Base-by-base conservation (phyloP, 2,888 invertebrate species). In the Malachius bipustulatus region DNA sequence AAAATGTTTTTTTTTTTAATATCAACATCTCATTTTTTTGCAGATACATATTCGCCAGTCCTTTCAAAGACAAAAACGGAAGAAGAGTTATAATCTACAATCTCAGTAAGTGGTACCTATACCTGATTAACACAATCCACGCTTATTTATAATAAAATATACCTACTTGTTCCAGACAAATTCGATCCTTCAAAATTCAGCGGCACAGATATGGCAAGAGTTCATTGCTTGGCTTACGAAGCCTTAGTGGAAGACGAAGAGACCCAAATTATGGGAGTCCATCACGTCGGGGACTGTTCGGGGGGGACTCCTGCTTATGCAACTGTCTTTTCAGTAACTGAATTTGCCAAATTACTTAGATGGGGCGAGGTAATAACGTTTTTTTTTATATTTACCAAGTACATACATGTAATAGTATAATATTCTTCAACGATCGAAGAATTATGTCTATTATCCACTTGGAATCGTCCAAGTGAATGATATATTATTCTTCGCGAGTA, bases 311-410 rank as follows among this genome's bases (percentile, higher is more conserved):
- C 76, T 2, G 68, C 76, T 0, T 74, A 78, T 54, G 60, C 82
- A 39, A 76, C 80, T 16, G 67, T 77, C 19, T 82, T 82, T 77
- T 75, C 77, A 47, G 78, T 80, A 8, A 68, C 71, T 8, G 82
- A 82, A 59, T 80, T 81, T 51, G 76, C 71, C 1, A 69, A 75
- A 26, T 58, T 80, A 16, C 64, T 82, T 37, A 77, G 75, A 56
- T 82, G 81, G 80, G 79, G 81, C 49, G 82, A 82, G 68, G 77
- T 76, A 56, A 51, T n/a, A n/a, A n/a, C n/a, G n/a, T n/a, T n/a
- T n/a, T n/a, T n/a, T n/a, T n/a, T n/a, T 54, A 45, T 13, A 12
- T 39, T 32, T 28, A 34, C 27, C 27, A 4, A 26, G 14, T 19
- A 9, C 3, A 16, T 15, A 32, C 11, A n/a, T n/a, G n/a, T n/a